Base-by-base conservation (phyloP, 92 coral and sea anemone species). In the Phenganax subtilis region DNA sequence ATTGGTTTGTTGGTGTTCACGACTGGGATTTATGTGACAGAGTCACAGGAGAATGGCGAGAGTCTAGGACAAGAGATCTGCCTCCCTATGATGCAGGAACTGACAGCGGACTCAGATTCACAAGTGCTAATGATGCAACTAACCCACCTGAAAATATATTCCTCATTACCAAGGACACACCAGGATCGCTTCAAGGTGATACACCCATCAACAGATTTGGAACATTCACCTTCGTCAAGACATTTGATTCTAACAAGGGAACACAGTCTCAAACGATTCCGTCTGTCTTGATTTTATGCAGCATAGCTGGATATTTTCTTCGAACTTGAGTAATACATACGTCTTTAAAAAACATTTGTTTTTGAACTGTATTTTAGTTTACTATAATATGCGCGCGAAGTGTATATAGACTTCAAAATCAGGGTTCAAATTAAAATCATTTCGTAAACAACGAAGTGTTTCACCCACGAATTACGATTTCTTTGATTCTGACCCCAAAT, bases 1-100 rank as follows among this genome's bases (percentile, higher is more conserved):
- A 82, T 54, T 82, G 85, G 85, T 82, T 82, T 72, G 72, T 72
- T 58, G 80, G 80, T 30, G 80, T 72, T 1, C 72, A 7, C 28
- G 85, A 72, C 69, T 56, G 14, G 14, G 28, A 69, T 16, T 30
- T 81, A 53, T 82, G 85, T 60, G 37, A 82, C 66, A 65, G 12
- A 20, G 58, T 30, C 9, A 71, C 85, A 1, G 72, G 72, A 61
- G n/a, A 72, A 62, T 82, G 77, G 79, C 9, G 12, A 12, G 72
- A 81, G 15, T 47, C 27, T 3, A 71, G 52, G 51, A 53, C 67
- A 9, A 53, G 57, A 30, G 67, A 69, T 58, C 84, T 81, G 6
- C 15, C 14, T 9, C 77, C 67, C 8, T 81, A 57, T 44, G 84
- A 81, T 60, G 29, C 84, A 3, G 84, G 84, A 0, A 81, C 84